Conservation (phyloP, 2,888 invertebrate genomes). For the Eurois occulta region DNA sequence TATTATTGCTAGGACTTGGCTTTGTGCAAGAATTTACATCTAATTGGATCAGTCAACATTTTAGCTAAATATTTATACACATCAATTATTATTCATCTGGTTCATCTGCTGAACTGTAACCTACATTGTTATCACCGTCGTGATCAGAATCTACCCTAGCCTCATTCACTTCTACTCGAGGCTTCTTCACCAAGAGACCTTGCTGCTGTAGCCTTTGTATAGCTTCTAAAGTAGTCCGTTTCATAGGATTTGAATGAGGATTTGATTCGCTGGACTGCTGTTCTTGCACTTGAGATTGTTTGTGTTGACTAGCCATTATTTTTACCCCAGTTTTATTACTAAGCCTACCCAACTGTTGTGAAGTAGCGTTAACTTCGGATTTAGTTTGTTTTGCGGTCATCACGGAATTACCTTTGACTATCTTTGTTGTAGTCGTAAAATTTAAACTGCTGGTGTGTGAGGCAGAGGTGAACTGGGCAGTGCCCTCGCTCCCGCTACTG, state of each 20-base stretch:
- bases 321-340: constrained; percentile 81
- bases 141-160: constrained; percentile 75
- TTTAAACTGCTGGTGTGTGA: constrained; percentile 79
- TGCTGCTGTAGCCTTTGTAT: constrained; percentile 86
- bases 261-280: constrained; percentile 74
- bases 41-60: constrained; percentile 65
- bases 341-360: constrained; percentile 81
- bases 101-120: constrained; percentile 70
- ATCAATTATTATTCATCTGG: constrained; percentile 62
- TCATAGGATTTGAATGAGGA: constrained; percentile 75
- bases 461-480: constrained; percentile 75
- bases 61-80: constrained; percentile 54
- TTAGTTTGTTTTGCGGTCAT: constrained; percentile 81
- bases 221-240: constrained; percentile 83
- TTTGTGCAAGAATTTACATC: constrained; percentile 56
- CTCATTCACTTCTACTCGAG: constrained; percentile 78
- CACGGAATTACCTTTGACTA: constrained; percentile 79
- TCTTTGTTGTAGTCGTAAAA: constrained; percentile 78
- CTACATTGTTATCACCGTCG: constrained; percentile 73
- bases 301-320: constrained; percentile 80
- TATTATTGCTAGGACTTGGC: constrained; percentile 48
- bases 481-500: constrained; percentile 67
- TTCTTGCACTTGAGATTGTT: constrained; percentile 81
- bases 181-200: constrained; percentile 86
- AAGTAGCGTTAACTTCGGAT: constrained; percentile 78